Percentiles rank a stretch among this genome's conserved stretches.
These are phyloP conservation scores for Lasius fuliginosus DNA, from an alignment of 2,888 invertebrate species.

Conservation along the genomic window DNA sequence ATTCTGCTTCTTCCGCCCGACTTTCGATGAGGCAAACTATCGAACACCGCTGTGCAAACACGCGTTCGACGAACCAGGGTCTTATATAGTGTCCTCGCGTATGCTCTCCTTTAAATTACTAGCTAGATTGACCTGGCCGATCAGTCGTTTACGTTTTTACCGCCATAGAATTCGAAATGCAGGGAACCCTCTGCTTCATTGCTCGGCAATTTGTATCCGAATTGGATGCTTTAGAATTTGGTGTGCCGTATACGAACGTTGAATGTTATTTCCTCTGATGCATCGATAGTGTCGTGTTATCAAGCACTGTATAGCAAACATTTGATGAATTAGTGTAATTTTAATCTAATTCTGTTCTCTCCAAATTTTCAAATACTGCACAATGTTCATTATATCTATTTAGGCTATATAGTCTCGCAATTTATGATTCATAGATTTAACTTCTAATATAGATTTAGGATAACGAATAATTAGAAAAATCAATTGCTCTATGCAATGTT, in stretches of 20 bases:
- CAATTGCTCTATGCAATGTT: neutral
- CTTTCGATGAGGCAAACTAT: conserved; percentile 40
- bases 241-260: conserved; percentile 10
- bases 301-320: conserved; percentile 17
- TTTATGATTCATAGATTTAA: too few relatives aligned
- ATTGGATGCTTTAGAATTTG: conserved; percentile 51
- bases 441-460: neutral
- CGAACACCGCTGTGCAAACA: conserved; percentile 24
- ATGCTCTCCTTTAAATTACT: conserved; percentile 50
- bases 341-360: neutral
- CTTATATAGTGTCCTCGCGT: conserved; percentile 31
- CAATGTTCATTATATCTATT: neutral
- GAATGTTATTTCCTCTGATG: conserved; percentile 28
- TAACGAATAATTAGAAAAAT: neutral
- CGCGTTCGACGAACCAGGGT: conserved; percentile 14
- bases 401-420: neutral
- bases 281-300: conserved; percentile 22
- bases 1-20: conserved; percentile 30
- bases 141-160: conserved; percentile 65
- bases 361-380: neutral
- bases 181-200: conserved; percentile 37
- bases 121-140: conserved; percentile 40
- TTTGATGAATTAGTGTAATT: conserved; percentile 26
- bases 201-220: conserved; percentile 48
- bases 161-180: conserved; percentile 50